These are phyloP conservation scores for Choristoneura fumiferana DNA, from an alignment of 1,140 invertebrate species.

Conservation along the genomic window DNA sequence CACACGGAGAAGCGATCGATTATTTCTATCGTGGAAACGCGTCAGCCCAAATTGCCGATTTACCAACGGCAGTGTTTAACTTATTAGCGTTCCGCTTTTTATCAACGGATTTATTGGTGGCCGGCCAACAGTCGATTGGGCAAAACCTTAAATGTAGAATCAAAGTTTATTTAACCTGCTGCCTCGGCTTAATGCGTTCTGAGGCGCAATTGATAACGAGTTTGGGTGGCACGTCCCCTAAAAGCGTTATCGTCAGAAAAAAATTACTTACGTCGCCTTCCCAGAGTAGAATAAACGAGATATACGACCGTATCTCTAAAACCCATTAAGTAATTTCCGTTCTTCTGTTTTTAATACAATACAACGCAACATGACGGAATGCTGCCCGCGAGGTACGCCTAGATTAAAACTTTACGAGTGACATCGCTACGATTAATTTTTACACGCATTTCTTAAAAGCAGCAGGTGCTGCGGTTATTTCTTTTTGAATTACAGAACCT, in stretches of 20 bases:
- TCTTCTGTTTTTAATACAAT: slow-evolving; percentile 23
- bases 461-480: too few relatives aligned
- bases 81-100: slow-evolving; percentile 63
- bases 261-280: slow-evolving; percentile 36
- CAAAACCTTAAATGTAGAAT: slow-evolving; percentile 61
- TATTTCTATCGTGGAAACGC: slow-evolving; percentile 24
- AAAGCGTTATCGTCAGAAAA: slow-evolving; percentile 50
- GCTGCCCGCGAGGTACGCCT: background rate
- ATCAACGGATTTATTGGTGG: slow-evolving; percentile 67
- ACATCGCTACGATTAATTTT: too few relatives aligned
- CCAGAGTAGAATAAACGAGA: slow-evolving; percentile 32
- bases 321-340: slow-evolving; percentile 40
- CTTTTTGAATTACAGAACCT: too few relatives aligned
- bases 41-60: slow-evolving; percentile 41
- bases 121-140: slow-evolving; percentile 41
- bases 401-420: too few relatives aligned
- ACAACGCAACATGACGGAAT: slow-evolving; percentile 2
- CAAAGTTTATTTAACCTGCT: slow-evolving; percentile 56
- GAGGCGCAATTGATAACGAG: slow-evolving; percentile 60
- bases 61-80: slow-evolving; percentile 42
- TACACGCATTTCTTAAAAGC: too few relatives aligned
- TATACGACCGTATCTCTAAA: slow-evolving; percentile 37
- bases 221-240: slow-evolving; percentile 61
- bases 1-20: too few relatives aligned
- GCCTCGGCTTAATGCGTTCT: slow-evolving; percentile 59